phyloP scores from a whole-genome alignment of 2,797 vertebrate genomes.

The Sarcophilus harrisii region DNA sequence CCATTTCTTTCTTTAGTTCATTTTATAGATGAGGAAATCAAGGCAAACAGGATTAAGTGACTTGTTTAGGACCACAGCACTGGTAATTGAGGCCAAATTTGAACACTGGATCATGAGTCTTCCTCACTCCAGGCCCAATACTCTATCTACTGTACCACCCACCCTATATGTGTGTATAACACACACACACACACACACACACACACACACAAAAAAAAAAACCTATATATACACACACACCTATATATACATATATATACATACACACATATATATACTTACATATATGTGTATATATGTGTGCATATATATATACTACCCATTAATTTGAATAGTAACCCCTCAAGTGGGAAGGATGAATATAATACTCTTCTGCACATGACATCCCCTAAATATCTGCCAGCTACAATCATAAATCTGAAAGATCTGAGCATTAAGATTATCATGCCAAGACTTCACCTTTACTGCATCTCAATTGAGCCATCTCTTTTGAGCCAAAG shows the following conservation, averaged over 20 bases:
- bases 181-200: no score
- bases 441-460: neutral
- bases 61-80: neutral
- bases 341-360: neutral
- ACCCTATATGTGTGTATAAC: neutral
- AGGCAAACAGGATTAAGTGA: neutral
- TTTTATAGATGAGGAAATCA: neutral
- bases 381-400: neutral
- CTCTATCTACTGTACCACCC: neutral
- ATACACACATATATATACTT: accelerated
- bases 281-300: no score
- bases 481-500: neutral
- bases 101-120: neutral
- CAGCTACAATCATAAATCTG: neutral
- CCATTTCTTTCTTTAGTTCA: neutral
- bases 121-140: neutral
- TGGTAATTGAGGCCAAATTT: neutral
- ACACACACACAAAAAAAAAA: no score
- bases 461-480: neutral
- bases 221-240: no score
- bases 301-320: neutral
- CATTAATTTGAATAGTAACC: neutral
- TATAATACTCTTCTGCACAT: neutral
- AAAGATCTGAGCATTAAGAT: neutral
- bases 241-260: neutral